A percentile compares a stretch with the other conserved stretches of the same genome.
Evolutionary conservation across 2,113 vertebrate species (phyloP).

Genomic region (Labeo rohita): DNA sequence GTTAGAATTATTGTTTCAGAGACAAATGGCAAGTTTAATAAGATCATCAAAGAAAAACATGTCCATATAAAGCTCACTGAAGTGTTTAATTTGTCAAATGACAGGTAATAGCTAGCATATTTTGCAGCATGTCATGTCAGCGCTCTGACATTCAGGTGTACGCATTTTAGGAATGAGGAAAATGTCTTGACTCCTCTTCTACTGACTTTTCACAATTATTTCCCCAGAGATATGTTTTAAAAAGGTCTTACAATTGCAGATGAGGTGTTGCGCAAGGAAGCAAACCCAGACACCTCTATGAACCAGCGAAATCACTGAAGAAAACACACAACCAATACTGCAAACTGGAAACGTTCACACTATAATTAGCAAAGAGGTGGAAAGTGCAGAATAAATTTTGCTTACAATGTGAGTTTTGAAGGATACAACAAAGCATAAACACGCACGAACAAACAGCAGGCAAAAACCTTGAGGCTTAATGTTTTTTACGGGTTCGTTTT

Average conservation of each 20-base stretch:
- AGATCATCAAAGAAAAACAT: slow-evolving; percentile 22
- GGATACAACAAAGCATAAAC: slow-evolving; percentile 30
- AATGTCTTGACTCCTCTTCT: neutral
- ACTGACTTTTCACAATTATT: slow-evolving; percentile 14
- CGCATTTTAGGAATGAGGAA: slow-evolving; percentile 30
- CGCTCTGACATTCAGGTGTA: slow-evolving; percentile 6
- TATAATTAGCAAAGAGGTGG: slow-evolving; percentile 48
- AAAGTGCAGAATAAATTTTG: slow-evolving; percentile 44
- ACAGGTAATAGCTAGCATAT: neutral
- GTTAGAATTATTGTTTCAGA: neutral
- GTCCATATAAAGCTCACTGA: neutral
- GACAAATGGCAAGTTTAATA: neutral
- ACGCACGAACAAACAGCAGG: slow-evolving; percentile 16
- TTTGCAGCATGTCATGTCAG: slow-evolving; percentile 1
- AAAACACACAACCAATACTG: slow-evolving; percentile 31
- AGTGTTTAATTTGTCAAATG: slow-evolving; percentile 19
- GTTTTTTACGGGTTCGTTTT: neutral
- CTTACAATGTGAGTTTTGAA: slow-evolving; percentile 1
- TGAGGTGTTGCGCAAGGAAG: slow-evolving; percentile 31
- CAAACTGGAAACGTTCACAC: slow-evolving; percentile 30
- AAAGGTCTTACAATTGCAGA: slow-evolving; percentile 38
- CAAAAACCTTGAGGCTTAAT: slow-evolving; percentile 36
- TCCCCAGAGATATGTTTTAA: slow-evolving; percentile 15
- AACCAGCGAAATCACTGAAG: neutral
- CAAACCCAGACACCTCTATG: neutral